Base-by-base conservation (phyloP, 1,140 invertebrate genomes). In the Propsilocerus akamusi region DNA sequence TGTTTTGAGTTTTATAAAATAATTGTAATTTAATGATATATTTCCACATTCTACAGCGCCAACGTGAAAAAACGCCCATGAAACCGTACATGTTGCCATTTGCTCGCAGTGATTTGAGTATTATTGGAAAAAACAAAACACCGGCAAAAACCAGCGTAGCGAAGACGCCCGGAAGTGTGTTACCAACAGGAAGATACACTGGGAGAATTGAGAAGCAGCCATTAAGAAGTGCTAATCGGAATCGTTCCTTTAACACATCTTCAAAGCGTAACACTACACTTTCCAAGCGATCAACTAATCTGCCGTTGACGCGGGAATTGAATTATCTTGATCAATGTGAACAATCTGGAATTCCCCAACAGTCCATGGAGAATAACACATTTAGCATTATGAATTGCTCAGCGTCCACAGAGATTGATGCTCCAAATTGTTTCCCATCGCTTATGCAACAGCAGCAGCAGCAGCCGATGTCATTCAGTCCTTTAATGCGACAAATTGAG, bases 361-460 rank as follows among this genome's bases (percentile, higher is more conserved):
- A 49, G 20, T 49, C 48, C 2, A 49, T 32, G 22, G 48, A 49
- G 3, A 24, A 22, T 22, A 30, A 10, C 2, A 30, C 48, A 17
- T 55, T 52, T 7, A 26, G 49, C 11, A 30, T 53, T 23, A 55
- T 53, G 23, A 53, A 55, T 30, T 28, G 51, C 4, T 55, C 54
- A 25, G 30, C 50, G 12, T 55, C 54, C n/a, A 55, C 54, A 26
- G 30, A 47, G n/a, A 8, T 55, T 24, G 50, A 34, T 28, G 48
- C 28, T 26, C 14, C 24, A 11, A 17, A 7, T 17, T 24, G 6
- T 25, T 11, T 6, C 6, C 20, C 7, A 25, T 25, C 46, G 10
- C 5, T 47, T 25, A 6, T n/a, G n/a, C 25, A 11, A 12, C 8
- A n/a, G 10, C 8, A 11, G 5, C n/a, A 6, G 22, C 46, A n/a